Percentiles rank a stretch among this genome's conserved stretches.
Conservation (phyloP, 2,888 invertebrate genomes). For the Stenoptilia bipunctidactyla region DNA sequence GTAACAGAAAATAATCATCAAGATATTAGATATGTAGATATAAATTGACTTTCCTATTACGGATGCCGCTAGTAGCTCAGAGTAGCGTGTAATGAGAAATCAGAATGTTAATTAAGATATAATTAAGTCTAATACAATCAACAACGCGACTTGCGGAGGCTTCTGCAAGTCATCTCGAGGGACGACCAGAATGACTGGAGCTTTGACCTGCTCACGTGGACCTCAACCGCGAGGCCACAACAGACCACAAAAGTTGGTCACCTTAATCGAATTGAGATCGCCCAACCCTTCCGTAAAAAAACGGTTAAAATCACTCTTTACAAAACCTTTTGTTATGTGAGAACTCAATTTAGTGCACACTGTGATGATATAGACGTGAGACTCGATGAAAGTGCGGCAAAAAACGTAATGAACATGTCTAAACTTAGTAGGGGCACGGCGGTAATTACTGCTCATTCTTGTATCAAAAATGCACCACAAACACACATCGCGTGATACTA, state of each 20-base stretch:
- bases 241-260: constrained; percentile 35
- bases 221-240: not conserved
- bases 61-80: constrained; percentile 52
- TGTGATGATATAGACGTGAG: constrained; percentile 37
- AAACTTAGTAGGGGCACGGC: constrained; percentile 13
- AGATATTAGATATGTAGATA: constrained; percentile 45
- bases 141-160: constrained; percentile 63
- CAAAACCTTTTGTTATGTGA: constrained; percentile 61
- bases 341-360: constrained; percentile 64
- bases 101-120: constrained; percentile 70
- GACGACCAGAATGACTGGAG: constrained; percentile 34
- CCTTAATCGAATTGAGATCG: constrained; percentile 65
- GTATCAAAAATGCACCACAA: not conserved
- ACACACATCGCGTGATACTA: not conserved
- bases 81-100: constrained; percentile 70
- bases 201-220: constrained; percentile 30
- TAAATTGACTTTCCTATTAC: constrained; percentile 63
- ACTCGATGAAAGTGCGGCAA: constrained; percentile 31
- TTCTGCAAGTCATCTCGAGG: constrained; percentile 62
- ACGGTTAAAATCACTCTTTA: constrained; percentile 57
- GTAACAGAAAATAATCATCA: constrained; percentile 38
- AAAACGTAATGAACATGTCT: constrained; percentile 50
- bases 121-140: constrained; percentile 71
- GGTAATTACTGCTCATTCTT: not conserved
- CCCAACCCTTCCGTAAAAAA: constrained; percentile 68